Percentiles rank a stretch among this genome's conserved stretches.
Conservation (phyloP, 2,888 invertebrate species). For the Cerastis leucographa region DNA sequence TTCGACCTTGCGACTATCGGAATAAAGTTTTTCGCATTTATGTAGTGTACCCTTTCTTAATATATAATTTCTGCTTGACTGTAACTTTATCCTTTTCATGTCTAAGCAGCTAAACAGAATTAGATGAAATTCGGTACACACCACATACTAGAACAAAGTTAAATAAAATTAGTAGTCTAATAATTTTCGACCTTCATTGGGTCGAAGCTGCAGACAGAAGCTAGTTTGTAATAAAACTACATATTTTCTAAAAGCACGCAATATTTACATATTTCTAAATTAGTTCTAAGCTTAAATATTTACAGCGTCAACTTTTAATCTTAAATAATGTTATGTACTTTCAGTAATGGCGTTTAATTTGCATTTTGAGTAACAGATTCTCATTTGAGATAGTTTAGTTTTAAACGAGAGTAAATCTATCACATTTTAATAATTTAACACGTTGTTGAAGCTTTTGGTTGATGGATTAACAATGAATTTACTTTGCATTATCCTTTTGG, state of each 20-base stretch:
- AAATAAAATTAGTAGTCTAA: too few species aligned
- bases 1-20: too few species aligned
- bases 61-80: too few species aligned
- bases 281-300: constrained; percentile 47
- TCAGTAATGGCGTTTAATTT: constrained; percentile 57
- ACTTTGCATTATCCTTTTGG: background rate
- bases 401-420: constrained; percentile 48
- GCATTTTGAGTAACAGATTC: constrained; percentile 61
- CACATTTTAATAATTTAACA: background rate
- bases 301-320: constrained; percentile 49
- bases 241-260: background rate
- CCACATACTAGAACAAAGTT: too few species aligned
- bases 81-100: too few species aligned
- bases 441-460: background rate
- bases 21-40: too few species aligned
- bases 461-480: background rate
- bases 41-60: too few species aligned
- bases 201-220: background rate
- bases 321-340: constrained; percentile 51
- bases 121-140: too few species aligned
- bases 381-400: constrained; percentile 66
- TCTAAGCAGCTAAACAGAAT: too few species aligned
- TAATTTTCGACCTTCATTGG: background rate
- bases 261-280: constrained; percentile 41
- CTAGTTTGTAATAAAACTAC: background rate